These are phyloP conservation scores for Mormyrus hasselquistii DNA, from an alignment of 2,797 vertebrate genomes.

Conservation along the genomic window DNA sequence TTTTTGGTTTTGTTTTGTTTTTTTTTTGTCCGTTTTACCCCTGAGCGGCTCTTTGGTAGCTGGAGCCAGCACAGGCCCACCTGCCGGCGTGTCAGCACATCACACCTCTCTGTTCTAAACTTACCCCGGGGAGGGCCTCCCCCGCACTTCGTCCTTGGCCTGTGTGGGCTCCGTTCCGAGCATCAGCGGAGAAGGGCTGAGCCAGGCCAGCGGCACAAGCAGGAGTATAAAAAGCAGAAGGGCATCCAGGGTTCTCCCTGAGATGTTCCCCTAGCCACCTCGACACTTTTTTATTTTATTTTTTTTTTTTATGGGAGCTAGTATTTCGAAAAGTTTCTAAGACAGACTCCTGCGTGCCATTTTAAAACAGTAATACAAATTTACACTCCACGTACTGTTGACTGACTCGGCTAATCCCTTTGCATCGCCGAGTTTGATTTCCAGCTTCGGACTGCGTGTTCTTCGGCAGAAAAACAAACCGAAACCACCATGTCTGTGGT, in stretches of 20 bases:
- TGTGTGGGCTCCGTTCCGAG: background rate
- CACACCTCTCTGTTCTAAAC: slow-evolving; percentile 2
- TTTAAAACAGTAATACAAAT: background rate
- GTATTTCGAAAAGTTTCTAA: background rate
- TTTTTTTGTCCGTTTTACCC: background rate
- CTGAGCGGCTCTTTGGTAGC: background rate
- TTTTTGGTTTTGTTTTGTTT: background rate
- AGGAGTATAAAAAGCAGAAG: background rate
- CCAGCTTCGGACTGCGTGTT: background rate
- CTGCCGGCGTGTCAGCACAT: background rate
- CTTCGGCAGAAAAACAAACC: background rate
- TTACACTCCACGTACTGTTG: background rate
- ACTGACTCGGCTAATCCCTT: background rate
- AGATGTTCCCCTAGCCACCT: background rate
- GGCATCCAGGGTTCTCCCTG: background rate
- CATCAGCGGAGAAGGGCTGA: background rate
- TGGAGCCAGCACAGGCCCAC: background rate
- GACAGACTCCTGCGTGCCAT: background rate
- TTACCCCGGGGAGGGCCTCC: background rate
- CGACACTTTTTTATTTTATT: background rate
- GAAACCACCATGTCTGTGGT: background rate
- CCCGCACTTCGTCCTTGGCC: background rate
- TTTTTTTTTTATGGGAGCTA: background rate
- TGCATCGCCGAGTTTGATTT: background rate
- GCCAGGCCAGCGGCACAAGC: background rate